These are phyloP conservation scores for Marisa cornuarietis DNA, from an alignment of 1,140 invertebrate genomes.

Conservation along the genomic window DNA sequence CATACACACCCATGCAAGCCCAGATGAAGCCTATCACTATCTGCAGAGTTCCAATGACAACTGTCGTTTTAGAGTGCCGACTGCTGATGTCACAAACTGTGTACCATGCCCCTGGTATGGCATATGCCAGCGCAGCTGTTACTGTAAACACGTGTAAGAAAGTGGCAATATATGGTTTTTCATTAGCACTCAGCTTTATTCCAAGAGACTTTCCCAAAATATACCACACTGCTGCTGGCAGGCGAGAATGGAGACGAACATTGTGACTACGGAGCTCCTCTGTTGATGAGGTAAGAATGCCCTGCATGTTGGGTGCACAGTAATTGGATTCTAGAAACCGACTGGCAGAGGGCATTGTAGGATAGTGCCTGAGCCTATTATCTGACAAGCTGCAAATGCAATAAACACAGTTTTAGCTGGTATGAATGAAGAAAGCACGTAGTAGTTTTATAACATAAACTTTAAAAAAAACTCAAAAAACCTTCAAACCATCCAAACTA, in stretches of 20 bases:
- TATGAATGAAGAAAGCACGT: not conserved
- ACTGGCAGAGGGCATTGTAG: not conserved
- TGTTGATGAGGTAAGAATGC: slow-evolving; percentile 1
- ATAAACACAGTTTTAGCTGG: not conserved
- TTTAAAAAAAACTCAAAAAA: too few species aligned
- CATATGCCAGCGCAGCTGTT: slow-evolving; percentile 42
- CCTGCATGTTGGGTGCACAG: slow-evolving; percentile 15
- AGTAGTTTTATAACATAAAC: too few species aligned
- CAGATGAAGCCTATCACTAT: slow-evolving; percentile 60
- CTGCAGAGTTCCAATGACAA: slow-evolving; percentile 55
- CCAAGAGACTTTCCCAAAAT: slow-evolving; percentile 46
- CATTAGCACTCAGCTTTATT: slow-evolving; percentile 33
- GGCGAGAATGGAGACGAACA: slow-evolving; percentile 38
- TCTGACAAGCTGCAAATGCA: not conserved
- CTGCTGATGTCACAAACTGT: slow-evolving; percentile 61
- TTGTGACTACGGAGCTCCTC: slow-evolving; percentile 26
- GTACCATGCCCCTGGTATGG: slow-evolving; percentile 50
- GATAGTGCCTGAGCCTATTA: not conserved
- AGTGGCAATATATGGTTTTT: slow-evolving; percentile 51
- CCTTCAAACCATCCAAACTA: too few species aligned
- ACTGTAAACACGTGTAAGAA: slow-evolving; percentile 61
- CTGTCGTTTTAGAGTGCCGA: slow-evolving; percentile 55
- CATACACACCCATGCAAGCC: slow-evolving; percentile 60
- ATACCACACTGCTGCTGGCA: slow-evolving; percentile 50
- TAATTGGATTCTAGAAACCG: slow-evolving; percentile 8